Conservation (phyloP, 1,140 invertebrate species). For the Diabrotica undecimpunctata region DNA sequence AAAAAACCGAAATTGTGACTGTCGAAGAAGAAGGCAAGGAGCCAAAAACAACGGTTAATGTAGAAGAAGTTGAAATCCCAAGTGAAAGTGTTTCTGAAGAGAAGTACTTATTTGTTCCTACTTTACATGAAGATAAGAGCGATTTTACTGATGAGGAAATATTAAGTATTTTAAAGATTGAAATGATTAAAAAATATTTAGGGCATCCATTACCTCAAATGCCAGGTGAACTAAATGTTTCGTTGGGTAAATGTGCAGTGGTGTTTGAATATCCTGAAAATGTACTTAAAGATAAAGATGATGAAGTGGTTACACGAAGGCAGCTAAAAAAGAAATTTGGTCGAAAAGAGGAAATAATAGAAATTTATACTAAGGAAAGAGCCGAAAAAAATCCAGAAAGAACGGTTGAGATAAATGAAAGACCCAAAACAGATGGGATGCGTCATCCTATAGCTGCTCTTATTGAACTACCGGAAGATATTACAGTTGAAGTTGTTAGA, state of each 20-base stretch:
- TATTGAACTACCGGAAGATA: conserved; percentile 47
- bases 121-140: conserved; percentile 30
- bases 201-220: conserved; percentile 34
- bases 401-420: conserved; percentile 24
- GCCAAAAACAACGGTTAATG: conserved; percentile 38
- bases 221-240: conserved; percentile 23
- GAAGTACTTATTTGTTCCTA: conserved; percentile 35
- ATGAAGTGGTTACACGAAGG: conserved; percentile 28
- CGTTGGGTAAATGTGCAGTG: conserved; percentile 17
- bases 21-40: conserved; percentile 43
- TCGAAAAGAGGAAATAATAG: conserved; percentile 31
- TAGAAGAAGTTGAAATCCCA: conserved; percentile 46
- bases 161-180: conserved; percentile 31
- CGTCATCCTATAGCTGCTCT: conserved; percentile 23
- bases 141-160: conserved; percentile 26
- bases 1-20: conserved; percentile 41
- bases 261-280: conserved; percentile 30
- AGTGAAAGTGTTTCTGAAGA: conserved; percentile 40
- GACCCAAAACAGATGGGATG: conserved; percentile 19
- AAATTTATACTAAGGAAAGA: conserved; percentile 23
- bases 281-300: conserved; percentile 16
- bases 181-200: conserved; percentile 34
- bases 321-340: conserved; percentile 28
- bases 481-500: conserved; percentile 47
- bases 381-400: conserved; percentile 24